These are phyloP conservation scores for Deroptyus accipitrinus DNA, from an alignment of 2,113 vertebrate species.

Conservation along the genomic window DNA sequence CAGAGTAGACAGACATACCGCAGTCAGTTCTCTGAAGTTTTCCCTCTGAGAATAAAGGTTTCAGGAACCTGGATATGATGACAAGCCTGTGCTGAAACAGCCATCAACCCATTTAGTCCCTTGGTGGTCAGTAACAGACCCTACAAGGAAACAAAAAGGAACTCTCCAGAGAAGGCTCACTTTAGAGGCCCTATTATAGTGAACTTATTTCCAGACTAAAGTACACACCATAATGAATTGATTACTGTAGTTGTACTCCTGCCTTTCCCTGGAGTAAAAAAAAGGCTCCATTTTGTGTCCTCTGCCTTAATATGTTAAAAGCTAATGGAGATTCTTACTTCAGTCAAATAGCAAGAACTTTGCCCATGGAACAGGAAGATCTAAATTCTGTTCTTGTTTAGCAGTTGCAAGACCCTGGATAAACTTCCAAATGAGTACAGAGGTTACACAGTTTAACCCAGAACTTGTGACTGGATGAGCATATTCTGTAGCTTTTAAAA, in stretches of 20 bases:
- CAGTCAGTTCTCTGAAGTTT: background rate
- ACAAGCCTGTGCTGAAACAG: background rate
- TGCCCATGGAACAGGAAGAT: background rate
- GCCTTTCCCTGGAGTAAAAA: background rate
- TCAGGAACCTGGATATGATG: background rate
- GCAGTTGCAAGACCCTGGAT: background rate
- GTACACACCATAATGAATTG: background rate
- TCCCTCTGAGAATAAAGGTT: background rate
- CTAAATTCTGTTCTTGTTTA: constrained; percentile 10
- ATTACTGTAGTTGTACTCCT: background rate
- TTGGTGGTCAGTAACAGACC: background rate
- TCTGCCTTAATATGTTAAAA: constrained; percentile 19
- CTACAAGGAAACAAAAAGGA: background rate
- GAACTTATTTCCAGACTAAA: background rate
- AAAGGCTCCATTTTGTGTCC: constrained; percentile 23
- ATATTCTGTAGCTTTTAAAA: background rate
- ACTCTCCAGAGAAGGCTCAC: background rate
- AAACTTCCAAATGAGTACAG: background rate
- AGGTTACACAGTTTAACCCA: background rate
- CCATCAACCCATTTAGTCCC: background rate
- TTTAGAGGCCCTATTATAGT: background rate
- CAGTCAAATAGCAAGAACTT: background rate
- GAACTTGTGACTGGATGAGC: background rate
- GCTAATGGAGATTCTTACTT: constrained; percentile 46
- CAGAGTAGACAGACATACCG: background rate